These are phyloP conservation scores for Ernsta delagoae DNA, from an alignment of 2,888 invertebrate genomes.

Conservation along the genomic window DNA sequence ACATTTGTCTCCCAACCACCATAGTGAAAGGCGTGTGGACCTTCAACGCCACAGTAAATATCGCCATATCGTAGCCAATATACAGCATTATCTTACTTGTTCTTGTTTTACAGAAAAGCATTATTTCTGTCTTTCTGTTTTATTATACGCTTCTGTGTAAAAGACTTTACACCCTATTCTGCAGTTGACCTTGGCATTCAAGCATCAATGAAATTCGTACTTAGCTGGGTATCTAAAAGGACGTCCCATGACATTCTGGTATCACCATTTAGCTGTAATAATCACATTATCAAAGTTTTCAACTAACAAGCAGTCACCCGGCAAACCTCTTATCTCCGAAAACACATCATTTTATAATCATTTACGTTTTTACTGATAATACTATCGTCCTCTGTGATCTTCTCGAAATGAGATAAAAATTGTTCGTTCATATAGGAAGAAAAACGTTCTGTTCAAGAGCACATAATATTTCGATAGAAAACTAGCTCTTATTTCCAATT, in stretches of 20 bases:
- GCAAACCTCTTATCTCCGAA: constrained; percentile 16
- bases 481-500: too few species aligned
- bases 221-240: too few species aligned
- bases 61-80: too few species aligned
- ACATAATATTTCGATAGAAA: too few species aligned
- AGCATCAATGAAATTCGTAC: neutral
- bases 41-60: too few species aligned
- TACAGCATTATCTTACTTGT: too few species aligned
- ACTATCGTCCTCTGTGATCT: constrained; percentile 15
- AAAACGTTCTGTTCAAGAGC: too few species aligned
- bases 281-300: constrained; percentile 8
- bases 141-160: neutral
- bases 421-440: too few species aligned
- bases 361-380: constrained; percentile 23
- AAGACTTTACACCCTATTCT: neutral
- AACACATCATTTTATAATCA: constrained; percentile 25
- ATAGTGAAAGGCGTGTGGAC: too few species aligned
- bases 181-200: neutral
- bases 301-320: neutral
- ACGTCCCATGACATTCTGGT: neutral
- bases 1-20: too few species aligned
- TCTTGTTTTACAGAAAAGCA: too few species aligned
- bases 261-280: neutral
- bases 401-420: constrained; percentile 6
- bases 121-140: neutral